phyloP scores from a whole-genome alignment of 1,140 invertebrate species.

The Heterodera schachtii region DNA sequence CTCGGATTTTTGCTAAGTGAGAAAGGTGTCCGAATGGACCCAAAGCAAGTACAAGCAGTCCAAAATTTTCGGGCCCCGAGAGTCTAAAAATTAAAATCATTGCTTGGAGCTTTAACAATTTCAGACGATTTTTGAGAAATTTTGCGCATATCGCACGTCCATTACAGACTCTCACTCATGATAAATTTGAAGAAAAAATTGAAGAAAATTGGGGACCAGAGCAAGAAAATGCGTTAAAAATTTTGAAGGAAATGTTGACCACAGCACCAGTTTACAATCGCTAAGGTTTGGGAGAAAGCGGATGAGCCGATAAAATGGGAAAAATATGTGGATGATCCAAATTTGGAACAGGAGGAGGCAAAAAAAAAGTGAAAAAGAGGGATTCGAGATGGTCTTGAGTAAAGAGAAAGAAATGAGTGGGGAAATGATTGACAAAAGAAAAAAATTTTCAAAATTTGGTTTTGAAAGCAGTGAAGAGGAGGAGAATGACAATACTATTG shows the following conservation, averaged over 20 bases:
- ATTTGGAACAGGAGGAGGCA: neutral
- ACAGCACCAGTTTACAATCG: slow-evolving; percentile 12
- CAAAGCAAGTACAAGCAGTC: slow-evolving; percentile 25
- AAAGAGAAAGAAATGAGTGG: too few species aligned
- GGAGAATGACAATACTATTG: too few species aligned
- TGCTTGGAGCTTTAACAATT: neutral
- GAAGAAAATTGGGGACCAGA: neutral
- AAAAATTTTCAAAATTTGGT: too few species aligned
- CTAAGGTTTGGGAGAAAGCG: slow-evolving; percentile 17
- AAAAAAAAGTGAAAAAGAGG: neutral
- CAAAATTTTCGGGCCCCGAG: slow-evolving; percentile 25
- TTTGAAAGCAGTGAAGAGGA: too few species aligned
- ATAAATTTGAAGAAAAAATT: neutral
- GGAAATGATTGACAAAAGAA: too few species aligned
- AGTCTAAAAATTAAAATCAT: slow-evolving; percentile 23
- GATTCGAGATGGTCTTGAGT: too few species aligned
- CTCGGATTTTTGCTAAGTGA: slow-evolving; percentile 8
- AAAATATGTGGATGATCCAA: too few species aligned
- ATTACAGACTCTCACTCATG: too few species aligned
- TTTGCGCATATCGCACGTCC: slow-evolving; percentile 12
- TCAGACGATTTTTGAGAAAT: slow-evolving; percentile 7
- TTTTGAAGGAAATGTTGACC: slow-evolving; percentile 8
- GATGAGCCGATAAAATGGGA: neutral
- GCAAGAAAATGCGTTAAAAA: slow-evolving; percentile 23
- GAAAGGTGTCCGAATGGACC: slow-evolving; percentile 17